Evolutionary conservation across 2,797 vertebrate genomes (phyloP).

Genomic region (Pangasius djambal): DNA sequence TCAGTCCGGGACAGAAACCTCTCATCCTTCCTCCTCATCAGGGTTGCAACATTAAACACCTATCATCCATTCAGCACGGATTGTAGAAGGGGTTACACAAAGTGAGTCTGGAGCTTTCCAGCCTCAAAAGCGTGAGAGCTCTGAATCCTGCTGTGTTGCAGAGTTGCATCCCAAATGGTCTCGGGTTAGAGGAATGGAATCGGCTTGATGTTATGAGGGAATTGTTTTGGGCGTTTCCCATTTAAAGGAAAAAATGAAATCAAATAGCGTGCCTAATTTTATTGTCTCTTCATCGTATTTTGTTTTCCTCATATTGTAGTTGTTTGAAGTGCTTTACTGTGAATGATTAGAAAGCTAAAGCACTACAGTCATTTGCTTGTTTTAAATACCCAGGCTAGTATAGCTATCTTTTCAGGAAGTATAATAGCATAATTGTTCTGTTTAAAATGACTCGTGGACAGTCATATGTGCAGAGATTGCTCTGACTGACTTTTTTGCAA

Average conservation of each 20-base stretch:
- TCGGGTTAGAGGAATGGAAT: constrained; percentile 25
- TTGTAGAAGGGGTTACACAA: not conserved
- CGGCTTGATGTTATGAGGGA: constrained; percentile 34
- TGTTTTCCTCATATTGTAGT: constrained; percentile 25
- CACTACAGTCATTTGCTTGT: not conserved
- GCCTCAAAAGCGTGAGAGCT: constrained; percentile 17
- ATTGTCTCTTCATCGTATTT: not conserved
- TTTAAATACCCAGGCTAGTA: not conserved
- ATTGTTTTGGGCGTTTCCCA: constrained; percentile 9
- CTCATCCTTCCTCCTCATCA: not conserved
- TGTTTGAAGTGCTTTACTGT: constrained; percentile 26
- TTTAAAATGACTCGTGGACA: not conserved
- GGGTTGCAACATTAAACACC: constrained; percentile 9
- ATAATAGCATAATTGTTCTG: not conserved
- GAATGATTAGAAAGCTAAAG: constrained; percentile 6
- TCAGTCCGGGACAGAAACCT: not conserved
- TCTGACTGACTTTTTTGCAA: not conserved
- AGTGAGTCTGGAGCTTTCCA: not conserved
- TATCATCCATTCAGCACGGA: not conserved
- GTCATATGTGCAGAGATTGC: not conserved
- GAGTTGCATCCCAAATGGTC: constrained; percentile 13
- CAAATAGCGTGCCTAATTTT: constrained; percentile 13
- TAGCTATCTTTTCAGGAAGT: not conserved
- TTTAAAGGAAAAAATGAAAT: constrained; percentile 20
- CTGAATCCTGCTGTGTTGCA: constrained; percentile 19